Base-by-base conservation (phyloP, 2,888 invertebrate genomes). In the Orthonevra nobilis region DNA sequence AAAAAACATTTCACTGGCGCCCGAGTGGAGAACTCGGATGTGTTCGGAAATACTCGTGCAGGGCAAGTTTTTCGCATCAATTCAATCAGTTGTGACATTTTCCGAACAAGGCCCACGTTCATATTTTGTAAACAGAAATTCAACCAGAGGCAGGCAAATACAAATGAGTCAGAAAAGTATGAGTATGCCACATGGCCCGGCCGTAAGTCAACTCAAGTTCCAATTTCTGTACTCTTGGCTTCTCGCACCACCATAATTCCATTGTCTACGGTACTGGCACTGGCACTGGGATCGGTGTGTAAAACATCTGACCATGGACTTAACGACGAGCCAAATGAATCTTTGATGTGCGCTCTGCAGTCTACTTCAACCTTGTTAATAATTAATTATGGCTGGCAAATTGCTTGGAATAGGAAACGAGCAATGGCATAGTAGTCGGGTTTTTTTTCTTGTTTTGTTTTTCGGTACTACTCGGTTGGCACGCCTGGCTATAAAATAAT, bases 371-470 rank as follows among this genome's bases (percentile, higher is more conserved):
- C 20, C 10, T 30, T 40, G 36, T 63, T 63, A 50, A 63, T 63
- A 63, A 52, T 50, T 40, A 48, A 61, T 61, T 61, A 38, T 38
- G 7, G 38, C 14, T 48, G 7, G 61, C 48, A 46, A 61, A 61
- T 38, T 48, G 48, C 10, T 48, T 6, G 17, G 30, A 30, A 9
- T 6, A 42, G 14, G 28, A 32, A 58, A 7, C 42, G 14, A 26
- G 3, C n/a, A n/a, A n/a, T n/a, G n/a, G n/a, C n/a, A n/a, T n/a
- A n/a, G n/a, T n/a, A n/a, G n/a, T n/a, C n/a, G n/a, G n/a, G n/a
- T n/a, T n/a, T n/a, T n/a, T n/a, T n/a, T n/a, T 7, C 23, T 9
- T 32, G 7, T 1, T 34, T 2, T 7, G 9, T 4, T 7, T 52
- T 19, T 5, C 2, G 30, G 34, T 20, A 23, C 14, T 9, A 23